A percentile compares a stretch with the other conserved stretches of the same genome.
phyloP scores from a whole-genome alignment of 2,113 vertebrate species.

The Mohoua ochrocephala region DNA sequence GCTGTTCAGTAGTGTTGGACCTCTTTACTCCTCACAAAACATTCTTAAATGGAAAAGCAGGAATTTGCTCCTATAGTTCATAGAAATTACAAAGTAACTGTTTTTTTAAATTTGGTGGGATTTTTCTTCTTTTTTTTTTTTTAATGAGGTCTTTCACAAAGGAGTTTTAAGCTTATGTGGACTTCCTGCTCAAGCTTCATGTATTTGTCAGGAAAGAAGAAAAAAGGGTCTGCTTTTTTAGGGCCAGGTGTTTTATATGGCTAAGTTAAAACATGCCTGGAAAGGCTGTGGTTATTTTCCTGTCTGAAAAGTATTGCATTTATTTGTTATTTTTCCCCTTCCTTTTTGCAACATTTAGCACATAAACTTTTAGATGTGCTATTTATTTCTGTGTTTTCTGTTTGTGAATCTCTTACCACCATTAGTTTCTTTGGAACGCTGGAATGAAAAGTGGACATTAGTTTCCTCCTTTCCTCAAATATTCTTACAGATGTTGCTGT shows the following conservation, averaged over 20 bases:
- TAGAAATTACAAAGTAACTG: conserved; percentile 4
- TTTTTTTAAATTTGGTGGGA: not conserved
- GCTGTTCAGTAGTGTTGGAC: not conserved
- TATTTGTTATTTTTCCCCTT: not conserved
- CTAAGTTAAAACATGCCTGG: not conserved
- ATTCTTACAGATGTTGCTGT: conserved; percentile 78
- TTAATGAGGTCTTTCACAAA: conserved; percentile 19
- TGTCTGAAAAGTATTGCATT: not conserved
- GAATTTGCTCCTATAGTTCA: not conserved
- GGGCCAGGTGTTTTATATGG: conserved; percentile 51
- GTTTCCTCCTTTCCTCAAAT: conserved; percentile 28
- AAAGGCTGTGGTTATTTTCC: not conserved
- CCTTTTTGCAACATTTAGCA: not conserved
- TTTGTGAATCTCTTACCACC: not conserved
- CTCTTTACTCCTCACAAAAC: conserved; percentile 4
- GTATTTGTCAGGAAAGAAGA: not conserved
- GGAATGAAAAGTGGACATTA: conserved; percentile 61
- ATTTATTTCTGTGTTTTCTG: not conserved
- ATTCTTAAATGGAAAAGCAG: conserved; percentile 8
- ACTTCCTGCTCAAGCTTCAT: not conserved
- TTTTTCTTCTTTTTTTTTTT: not conserved
- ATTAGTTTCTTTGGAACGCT: not conserved
- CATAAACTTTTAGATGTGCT: not conserved
- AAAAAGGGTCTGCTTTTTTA: not conserved
- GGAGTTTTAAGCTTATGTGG: not conserved